Evolutionary conservation across 2,888 invertebrate species (phyloP), one percentile per base, ranked within the genome.

Genomic region (Microchrysa polita): DNA sequence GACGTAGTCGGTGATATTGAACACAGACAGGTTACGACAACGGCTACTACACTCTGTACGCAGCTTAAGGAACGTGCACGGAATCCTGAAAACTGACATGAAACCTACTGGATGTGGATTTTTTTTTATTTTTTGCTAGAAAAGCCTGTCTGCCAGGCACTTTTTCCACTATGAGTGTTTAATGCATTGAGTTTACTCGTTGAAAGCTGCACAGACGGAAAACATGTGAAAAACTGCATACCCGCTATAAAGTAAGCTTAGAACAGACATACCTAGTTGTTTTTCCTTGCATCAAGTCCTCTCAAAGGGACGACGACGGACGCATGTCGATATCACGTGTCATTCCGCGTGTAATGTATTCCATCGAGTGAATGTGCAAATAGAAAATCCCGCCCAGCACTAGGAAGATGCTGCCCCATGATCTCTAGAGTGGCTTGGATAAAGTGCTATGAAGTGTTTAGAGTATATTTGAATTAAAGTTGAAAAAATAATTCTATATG

Each of bases 1-100:
- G 44, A 48, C 57, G 40, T 42, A 55, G 16, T 20, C 69, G 57
- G 40, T 69, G 57, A 69, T 57, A 34, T 5, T 18, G 20, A 65
- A 44, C 20, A 34, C 20, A 34, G 40, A 18, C 61, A 61, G 42
- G 40, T 42, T 61, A 61, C 61, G n/a, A 27, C n/a, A 40, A 18
- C 44, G 12, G 48, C 48, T n/a, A 48, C 48, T 5, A n/a, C 48
- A n/a, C n/a, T n/a, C n/a, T n/a, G n/a, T n/a, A n/a, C n/a, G n/a
- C n/a, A 48, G 16, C 48, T n/a, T 7, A 4, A 34, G 7, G 27
- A 48, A 48, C 48, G 12, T 48, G 48, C 2, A n/a, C 16, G 48
- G 16, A 48, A 48, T 48, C 48, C 48, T 48, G 48, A 12, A 42
- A 48, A 7, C 12, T 48, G 27, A 34, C 27, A 34, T 5, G 27